Conservation (phyloP, 2,113 vertebrate species). For the Rhegmatorhina hoffmannsi region DNA sequence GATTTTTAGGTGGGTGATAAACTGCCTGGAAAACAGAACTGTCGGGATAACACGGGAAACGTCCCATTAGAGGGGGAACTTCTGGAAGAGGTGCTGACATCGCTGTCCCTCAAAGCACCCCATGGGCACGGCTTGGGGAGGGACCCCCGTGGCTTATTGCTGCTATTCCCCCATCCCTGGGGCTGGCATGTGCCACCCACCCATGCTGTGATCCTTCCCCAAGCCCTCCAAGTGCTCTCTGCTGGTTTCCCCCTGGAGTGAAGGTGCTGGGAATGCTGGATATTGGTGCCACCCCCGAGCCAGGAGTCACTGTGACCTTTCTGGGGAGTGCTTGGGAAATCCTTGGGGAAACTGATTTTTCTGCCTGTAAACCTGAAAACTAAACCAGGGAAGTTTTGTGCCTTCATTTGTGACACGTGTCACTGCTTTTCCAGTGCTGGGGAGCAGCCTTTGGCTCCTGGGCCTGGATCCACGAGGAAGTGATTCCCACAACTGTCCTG, state of each 20-base stretch:
- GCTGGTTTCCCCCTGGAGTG: background rate
- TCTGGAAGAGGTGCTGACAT: background rate
- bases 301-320: background rate
- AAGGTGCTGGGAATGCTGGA: background rate
- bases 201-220: background rate
- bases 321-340: background rate
- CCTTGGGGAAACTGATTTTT: background rate
- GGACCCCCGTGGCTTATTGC: background rate
- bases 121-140: accelerated
- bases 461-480: background rate
- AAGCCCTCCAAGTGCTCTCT: background rate
- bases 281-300: accelerated
- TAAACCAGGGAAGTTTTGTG: background rate
- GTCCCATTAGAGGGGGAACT: conserved; percentile 17
- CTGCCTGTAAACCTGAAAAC: background rate
- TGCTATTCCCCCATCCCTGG: accelerated
- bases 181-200: background rate
- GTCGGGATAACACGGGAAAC: conserved; percentile 5
- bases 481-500: background rate
- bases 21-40: conserved; percentile 51
- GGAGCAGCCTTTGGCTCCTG: background rate
- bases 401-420: background rate
- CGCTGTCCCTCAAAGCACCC: accelerated
- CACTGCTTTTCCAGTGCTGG: background rate
- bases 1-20: conserved; percentile 64